These are phyloP conservation scores for Limanda limanda DNA, from an alignment of 2,113 vertebrate species.

Conservation along the genomic window DNA sequence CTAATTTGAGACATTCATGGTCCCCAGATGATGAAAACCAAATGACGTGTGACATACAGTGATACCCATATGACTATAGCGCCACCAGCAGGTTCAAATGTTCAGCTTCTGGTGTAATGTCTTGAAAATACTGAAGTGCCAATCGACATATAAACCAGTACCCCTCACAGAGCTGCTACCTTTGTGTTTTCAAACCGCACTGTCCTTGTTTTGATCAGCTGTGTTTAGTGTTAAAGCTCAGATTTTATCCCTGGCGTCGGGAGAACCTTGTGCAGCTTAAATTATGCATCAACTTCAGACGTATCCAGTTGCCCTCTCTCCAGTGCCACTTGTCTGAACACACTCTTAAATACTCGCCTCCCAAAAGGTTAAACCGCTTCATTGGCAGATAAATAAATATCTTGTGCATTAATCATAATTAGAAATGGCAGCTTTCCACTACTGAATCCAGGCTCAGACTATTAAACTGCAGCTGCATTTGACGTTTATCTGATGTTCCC, in stretches of 20 bases:
- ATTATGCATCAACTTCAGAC: neutral
- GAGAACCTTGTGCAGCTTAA: neutral
- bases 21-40: no score
- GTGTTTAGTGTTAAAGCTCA: neutral
- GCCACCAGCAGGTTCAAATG: no score
- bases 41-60: no score
- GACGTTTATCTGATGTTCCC: neutral
- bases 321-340: slow-evolving; percentile 1
- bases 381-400: slow-evolving; percentile 4
- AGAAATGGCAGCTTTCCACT: slow-evolving; percentile 17
- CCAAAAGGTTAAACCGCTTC: slow-evolving; percentile 26
- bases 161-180: no score
- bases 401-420: slow-evolving; percentile 25
- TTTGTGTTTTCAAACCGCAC: neutral
- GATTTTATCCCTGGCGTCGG: neutral
- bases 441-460: neutral
- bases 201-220: neutral
- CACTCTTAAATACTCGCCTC: slow-evolving; percentile 7
- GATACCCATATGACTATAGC: no score
- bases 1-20: no score
- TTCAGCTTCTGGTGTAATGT: neutral
- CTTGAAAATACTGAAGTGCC: neutral
- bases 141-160: no score
- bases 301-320: neutral
- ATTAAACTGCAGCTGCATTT: no score